Conservation (phyloP, 2,888 invertebrate species). For the Cryptocephalus moraei region DNA sequence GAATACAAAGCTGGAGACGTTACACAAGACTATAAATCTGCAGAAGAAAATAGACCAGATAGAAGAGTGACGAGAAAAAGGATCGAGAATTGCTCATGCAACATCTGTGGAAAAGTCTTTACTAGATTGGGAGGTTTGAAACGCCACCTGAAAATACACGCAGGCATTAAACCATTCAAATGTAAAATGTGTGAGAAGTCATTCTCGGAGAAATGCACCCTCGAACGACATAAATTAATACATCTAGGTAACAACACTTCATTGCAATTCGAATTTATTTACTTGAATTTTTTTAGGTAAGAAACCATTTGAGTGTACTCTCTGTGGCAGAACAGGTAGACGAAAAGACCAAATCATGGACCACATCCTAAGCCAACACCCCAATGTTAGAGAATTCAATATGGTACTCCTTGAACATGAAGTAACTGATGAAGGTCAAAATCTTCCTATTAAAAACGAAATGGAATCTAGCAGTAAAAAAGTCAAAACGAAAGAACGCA, state of each 20-base stretch:
- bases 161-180: constrained; percentile 9
- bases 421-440: neutral
- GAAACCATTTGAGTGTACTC: constrained; percentile 12
- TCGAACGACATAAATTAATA: constrained; percentile 11
- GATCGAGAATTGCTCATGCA: constrained; percentile 5
- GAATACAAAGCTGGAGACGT: neutral
- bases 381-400: constrained; percentile 8
- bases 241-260: constrained; percentile 7
- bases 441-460: neutral
- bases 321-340: constrained; percentile 9
- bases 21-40: neutral
- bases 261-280: neutral
- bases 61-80: neutral
- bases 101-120: constrained; percentile 11
- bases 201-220: constrained; percentile 9
- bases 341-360: constrained; percentile 13
- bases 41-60: neutral
- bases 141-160: constrained; percentile 10
- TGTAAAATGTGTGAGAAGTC: constrained; percentile 10
- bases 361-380: constrained; percentile 12
- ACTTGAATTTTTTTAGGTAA: constrained; percentile 5
- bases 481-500: constrained; percentile 2
- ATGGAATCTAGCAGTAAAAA: neutral
- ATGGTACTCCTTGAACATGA: constrained; percentile 7
- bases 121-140: constrained; percentile 6